A percentile compares a stretch with the other conserved stretches of the same genome.
Evolutionary conservation across 2,797 vertebrate species (phyloP).

Genomic region (Neosilurus hyrtlii): DNA sequence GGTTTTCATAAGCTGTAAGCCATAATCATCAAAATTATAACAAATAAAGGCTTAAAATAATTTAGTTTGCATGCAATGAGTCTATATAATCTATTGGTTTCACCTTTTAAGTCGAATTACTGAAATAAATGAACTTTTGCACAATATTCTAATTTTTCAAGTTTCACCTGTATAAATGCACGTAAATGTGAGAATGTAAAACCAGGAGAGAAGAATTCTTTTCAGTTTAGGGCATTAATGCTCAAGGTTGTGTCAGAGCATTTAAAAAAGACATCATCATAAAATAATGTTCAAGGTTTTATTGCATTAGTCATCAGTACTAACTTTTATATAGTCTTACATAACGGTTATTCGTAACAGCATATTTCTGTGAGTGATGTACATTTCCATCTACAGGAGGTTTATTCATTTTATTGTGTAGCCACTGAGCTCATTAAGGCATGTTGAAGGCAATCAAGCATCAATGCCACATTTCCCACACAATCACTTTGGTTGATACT

Average conservation of each 20-base stretch:
- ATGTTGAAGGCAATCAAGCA: constrained; percentile 42
- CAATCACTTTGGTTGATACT: constrained; percentile 42
- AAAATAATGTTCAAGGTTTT: constrained; percentile 66
- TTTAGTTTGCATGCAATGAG: too few relatives aligned
- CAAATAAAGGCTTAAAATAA: too few relatives aligned
- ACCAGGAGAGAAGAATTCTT: constrained; percentile 10
- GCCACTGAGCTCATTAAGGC: constrained; percentile 50
- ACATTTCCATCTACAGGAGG: constrained; percentile 49
- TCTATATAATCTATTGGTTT: too few relatives aligned
- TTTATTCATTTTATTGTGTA: constrained; percentile 40
- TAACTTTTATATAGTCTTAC: constrained; percentile 59
- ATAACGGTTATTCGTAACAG: constrained; percentile 64
- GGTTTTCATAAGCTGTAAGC: too few relatives aligned
- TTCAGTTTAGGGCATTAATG: constrained; percentile 38
- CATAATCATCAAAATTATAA: too few relatives aligned
- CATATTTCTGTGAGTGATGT: constrained; percentile 33
- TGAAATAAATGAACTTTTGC: too few relatives aligned
- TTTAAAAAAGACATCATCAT: constrained; percentile 63
- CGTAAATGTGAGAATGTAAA: constrained; percentile 7
- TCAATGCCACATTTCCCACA: constrained; percentile 32
- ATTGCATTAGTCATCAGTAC: constrained; percentile 65
- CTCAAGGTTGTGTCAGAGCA: constrained; percentile 59
- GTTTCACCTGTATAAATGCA: not conserved
- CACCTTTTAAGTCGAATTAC: too few relatives aligned
- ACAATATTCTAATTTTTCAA: too few relatives aligned